A percentile compares a stretch with the other conserved stretches of the same genome.
Evolutionary conservation across 2,888 invertebrate genomes (phyloP).

Genomic region (Drosophila mettleri): DNA sequence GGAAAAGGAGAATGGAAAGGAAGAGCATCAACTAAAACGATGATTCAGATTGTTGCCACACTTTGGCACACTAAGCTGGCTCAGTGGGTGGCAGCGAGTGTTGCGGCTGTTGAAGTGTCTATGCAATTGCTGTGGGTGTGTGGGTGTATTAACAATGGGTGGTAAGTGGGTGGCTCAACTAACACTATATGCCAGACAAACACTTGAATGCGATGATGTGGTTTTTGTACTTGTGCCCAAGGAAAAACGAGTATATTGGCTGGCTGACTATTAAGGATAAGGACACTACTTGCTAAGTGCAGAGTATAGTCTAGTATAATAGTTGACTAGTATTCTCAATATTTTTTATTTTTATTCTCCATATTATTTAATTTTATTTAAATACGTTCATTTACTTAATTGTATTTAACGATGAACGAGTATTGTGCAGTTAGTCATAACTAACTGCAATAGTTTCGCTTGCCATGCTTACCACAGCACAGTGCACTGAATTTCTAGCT

Average conservation of each 20-base stretch:
- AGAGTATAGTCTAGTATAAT: too few relatives aligned
- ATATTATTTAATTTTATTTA: too few relatives aligned
- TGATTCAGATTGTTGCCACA: conserved; percentile 77
- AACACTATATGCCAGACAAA: conserved; percentile 51
- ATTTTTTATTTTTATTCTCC: too few relatives aligned
- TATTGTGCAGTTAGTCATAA: not conserved
- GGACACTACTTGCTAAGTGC: too few relatives aligned
- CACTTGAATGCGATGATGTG: conserved; percentile 73
- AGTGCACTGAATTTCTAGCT: conserved; percentile 52
- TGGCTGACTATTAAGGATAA: too few relatives aligned
- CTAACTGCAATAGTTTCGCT: conserved; percentile 1
- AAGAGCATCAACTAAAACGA: conserved; percentile 64
- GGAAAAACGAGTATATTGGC: not conserved
- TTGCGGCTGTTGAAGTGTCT: conserved; percentile 32
- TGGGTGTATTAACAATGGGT: not conserved
- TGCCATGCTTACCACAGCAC: conserved; percentile 52
- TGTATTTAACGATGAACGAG: not conserved
- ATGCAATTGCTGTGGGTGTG: conserved; percentile 36
- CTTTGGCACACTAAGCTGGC: conserved; percentile 58
- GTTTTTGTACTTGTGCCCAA: conserved; percentile 23
- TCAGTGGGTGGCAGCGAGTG: conserved; percentile 28
- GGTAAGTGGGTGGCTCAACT: conserved; percentile 6
- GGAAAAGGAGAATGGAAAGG: conserved; percentile 1
- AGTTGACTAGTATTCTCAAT: too few relatives aligned
- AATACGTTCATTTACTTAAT: too few relatives aligned